A percentile compares a stretch with the other conserved stretches of the same genome.
Evolutionary conservation across 2,888 invertebrate species (phyloP).

Genomic region (Pseudanteris insignis): DNA sequence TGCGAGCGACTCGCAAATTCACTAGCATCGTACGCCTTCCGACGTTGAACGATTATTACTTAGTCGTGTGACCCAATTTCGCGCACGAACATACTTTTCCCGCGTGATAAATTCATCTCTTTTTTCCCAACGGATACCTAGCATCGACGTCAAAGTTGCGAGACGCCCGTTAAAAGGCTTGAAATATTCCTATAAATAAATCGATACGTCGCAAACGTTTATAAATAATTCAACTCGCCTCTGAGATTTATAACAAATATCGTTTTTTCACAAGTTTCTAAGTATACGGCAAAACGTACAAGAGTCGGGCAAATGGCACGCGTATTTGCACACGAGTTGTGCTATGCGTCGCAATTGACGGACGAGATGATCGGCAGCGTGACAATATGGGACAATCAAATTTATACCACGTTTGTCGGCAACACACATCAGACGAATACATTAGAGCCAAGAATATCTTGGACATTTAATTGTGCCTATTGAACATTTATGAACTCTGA

Average conservation of each 20-base stretch:
- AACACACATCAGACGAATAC: slow-evolving; percentile 21
- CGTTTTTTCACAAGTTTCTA: no score
- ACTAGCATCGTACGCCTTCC: slow-evolving; percentile 25
- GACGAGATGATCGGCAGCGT: slow-evolving; percentile 26
- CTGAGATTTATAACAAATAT: slow-evolving; percentile 36
- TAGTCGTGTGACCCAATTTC: slow-evolving; percentile 42
- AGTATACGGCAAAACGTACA: no score
- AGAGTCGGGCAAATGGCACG: no score
- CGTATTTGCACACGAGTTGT: slow-evolving; percentile 7
- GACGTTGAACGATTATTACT: slow-evolving; percentile 42
- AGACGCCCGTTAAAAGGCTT: slow-evolving; percentile 24
- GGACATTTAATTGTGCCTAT: no score
- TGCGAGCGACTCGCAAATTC: slow-evolving; percentile 42
- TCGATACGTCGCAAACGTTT: slow-evolving; percentile 16
- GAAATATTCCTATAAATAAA: slow-evolving; percentile 37
- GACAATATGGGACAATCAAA: slow-evolving; percentile 15
- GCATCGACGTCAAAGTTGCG: slow-evolving; percentile 37
- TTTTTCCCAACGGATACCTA: slow-evolving; percentile 24
- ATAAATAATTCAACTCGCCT: slow-evolving; percentile 33
- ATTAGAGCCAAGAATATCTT: no score
- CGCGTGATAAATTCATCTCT: slow-evolving; percentile 36
- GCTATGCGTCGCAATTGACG: slow-evolving; percentile 16
- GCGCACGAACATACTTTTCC: slow-evolving; percentile 32
- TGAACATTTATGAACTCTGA: no score
- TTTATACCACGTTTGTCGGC: slow-evolving; percentile 22